A percentile compares a stretch with the other conserved stretches of the same genome.
These are phyloP conservation scores for Drosophila kanekoi DNA, from an alignment of 2,888 invertebrate genomes.

Conservation along the genomic window DNA sequence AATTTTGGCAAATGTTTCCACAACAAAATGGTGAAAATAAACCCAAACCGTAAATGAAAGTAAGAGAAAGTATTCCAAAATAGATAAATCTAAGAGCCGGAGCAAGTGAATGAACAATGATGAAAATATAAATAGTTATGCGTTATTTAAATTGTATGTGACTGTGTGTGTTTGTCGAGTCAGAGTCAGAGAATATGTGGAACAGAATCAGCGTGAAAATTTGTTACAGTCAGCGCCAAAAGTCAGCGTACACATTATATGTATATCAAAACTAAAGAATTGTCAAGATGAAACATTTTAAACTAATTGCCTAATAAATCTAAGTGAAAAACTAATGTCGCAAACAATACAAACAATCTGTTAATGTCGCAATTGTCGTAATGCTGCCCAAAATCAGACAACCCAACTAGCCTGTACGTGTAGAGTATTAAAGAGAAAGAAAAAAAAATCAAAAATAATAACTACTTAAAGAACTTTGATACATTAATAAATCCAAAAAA, in stretches of 20 bases:
- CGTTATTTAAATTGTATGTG: constrained; percentile 57
- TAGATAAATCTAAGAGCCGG: constrained; percentile 69
- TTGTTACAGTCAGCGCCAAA: constrained; percentile 62
- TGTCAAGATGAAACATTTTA: constrained; percentile 55
- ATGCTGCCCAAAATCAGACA: constrained; percentile 58
- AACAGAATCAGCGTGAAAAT: constrained; percentile 41
- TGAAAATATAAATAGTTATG: constrained; percentile 64
- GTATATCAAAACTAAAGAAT: constrained; percentile 53
- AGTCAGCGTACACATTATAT: constrained; percentile 45
- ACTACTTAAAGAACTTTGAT: constrained; percentile 59
- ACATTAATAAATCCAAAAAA: constrained; percentile 44
- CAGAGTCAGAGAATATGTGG: constrained; percentile 51
- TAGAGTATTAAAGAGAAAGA: constrained; percentile 56
- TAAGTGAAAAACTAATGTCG: constrained; percentile 62
- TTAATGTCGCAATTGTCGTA: constrained; percentile 63
- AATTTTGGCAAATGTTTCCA: constrained; percentile 52
- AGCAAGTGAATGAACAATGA: constrained; percentile 73
- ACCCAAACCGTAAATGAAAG: constrained; percentile 30
- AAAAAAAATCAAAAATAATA: constrained; percentile 40
- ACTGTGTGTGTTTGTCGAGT: constrained; percentile 61
- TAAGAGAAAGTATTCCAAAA: constrained; percentile 70
- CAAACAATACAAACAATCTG: constrained; percentile 51
- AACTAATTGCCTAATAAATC: constrained; percentile 49
- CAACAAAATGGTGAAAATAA: constrained; percentile 43
- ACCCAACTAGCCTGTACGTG: constrained; percentile 66